A percentile compares a stretch with the other conserved stretches of the same genome.
These are phyloP conservation scores for Syngnathus floridae DNA, from an alignment of 2,113 vertebrate species.

Conservation along the genomic window DNA sequence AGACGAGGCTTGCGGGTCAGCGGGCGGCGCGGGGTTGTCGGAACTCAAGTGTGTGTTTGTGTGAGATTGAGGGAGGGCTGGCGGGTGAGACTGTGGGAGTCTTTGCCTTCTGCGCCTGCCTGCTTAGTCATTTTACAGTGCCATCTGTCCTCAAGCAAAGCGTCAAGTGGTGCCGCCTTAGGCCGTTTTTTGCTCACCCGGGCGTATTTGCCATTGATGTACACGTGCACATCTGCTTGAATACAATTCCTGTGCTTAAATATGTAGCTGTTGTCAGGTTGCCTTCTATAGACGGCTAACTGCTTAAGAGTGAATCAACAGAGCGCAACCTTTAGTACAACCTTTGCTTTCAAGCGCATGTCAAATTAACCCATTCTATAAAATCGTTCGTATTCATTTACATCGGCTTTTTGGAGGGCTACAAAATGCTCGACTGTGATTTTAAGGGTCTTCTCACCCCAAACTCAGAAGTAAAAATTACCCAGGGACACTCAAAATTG, in stretches of 20 bases:
- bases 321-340: too few species aligned
- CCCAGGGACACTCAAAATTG: background rate
- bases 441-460: background rate
- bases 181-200: constrained; percentile 33
- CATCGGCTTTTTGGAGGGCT: background rate
- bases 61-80: background rate
- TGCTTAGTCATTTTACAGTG: constrained; percentile 63
- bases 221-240: constrained; percentile 48
- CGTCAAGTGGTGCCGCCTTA: constrained; percentile 53
- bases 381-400: too few species aligned
- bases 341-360: background rate
- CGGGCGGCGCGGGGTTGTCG: background rate
- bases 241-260: constrained; percentile 14
- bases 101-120: constrained; percentile 45
- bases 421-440: background rate
- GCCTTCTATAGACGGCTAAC: background rate
- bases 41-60: constrained; percentile 8
- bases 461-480: background rate
- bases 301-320: background rate
- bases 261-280: background rate
- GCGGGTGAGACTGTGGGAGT: background rate
- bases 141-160: constrained; percentile 66
- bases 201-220: constrained; percentile 34
- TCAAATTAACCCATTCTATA: background rate
- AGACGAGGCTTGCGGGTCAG: background rate